Evolutionary conservation across 64 coral and sea anemone species (phyloP).

Genomic region (Montipora capricornis): DNA sequence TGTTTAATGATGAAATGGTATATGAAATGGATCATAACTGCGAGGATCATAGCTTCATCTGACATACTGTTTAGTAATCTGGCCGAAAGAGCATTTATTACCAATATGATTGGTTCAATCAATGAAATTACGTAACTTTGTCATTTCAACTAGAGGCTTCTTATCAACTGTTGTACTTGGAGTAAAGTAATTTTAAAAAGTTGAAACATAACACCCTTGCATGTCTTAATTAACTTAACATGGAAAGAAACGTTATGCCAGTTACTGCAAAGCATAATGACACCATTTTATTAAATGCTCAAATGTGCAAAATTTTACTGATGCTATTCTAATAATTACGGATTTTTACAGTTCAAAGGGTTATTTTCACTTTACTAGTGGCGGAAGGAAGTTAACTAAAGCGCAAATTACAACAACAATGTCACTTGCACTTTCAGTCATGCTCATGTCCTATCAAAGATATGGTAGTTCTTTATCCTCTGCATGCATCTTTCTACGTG

Average conservation of each 20-base stretch:
- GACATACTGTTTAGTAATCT: too few species aligned
- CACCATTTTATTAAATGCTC: background rate
- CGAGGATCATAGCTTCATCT: too few species aligned
- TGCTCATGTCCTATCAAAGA: conserved; percentile 42
- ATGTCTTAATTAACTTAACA: background rate
- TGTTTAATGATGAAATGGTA: too few species aligned
- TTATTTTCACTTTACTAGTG: conserved; percentile 39
- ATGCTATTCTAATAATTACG: background rate
- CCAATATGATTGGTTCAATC: too few species aligned
- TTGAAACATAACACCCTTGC: background rate
- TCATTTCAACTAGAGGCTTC: too few species aligned
- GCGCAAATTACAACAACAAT: conserved; percentile 59
- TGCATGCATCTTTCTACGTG: conserved; percentile 26
- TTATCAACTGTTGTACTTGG: too few species aligned
- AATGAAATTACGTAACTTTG: too few species aligned
- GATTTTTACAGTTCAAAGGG: background rate
- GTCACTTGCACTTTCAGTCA: conserved; percentile 36
- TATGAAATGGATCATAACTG: too few species aligned
- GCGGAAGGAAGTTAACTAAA: conserved; percentile 29
- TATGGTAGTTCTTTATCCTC: conserved; percentile 53
- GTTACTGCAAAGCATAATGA: background rate
- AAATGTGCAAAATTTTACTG: background rate
- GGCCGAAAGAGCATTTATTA: too few species aligned
- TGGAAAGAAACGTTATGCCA: background rate
- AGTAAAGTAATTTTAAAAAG: too few species aligned